These are phyloP conservation scores for Hippolais icterina DNA, from an alignment of 2,113 vertebrate genomes.

Conservation along the genomic window DNA sequence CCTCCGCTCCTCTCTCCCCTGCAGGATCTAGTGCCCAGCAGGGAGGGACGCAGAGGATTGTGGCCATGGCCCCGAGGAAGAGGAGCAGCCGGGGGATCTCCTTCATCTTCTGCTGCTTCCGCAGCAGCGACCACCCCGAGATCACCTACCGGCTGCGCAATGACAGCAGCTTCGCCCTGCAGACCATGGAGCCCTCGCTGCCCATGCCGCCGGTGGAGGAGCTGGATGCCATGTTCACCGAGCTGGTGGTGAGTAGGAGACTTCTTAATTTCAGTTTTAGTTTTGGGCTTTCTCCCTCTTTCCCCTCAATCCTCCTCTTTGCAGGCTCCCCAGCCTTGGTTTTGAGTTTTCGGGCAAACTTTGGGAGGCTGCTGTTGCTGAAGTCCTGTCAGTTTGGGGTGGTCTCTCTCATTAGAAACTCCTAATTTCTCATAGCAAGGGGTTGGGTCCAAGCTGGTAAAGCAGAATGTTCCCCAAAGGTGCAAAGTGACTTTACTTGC, in stretches of 20 bases:
- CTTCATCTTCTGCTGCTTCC: slow-evolving; percentile 97
- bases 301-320: not conserved
- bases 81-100: slow-evolving; percentile 86
- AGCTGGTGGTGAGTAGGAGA: slow-evolving; percentile 87
- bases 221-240: slow-evolving; percentile 93
- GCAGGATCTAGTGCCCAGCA: slow-evolving; percentile 71
- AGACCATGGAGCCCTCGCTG: slow-evolving; percentile 91
- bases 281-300: no score
- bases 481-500: not conserved
- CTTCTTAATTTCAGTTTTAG: not conserved
- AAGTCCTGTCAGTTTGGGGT: not conserved
- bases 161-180: slow-evolving; percentile 90
- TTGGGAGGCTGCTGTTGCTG: not conserved
- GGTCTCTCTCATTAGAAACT: not conserved
- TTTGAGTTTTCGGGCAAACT: not conserved
- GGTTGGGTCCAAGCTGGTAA: not conserved
- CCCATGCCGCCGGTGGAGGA: slow-evolving; percentile 92
- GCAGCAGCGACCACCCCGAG: slow-evolving; percentile 93
- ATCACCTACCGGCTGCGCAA: slow-evolving; percentile 95
- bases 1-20: not conserved
- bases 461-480: not conserved
- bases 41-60: slow-evolving; percentile 30
- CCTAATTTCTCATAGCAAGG: not conserved
- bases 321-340: not conserved
- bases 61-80: slow-evolving; percentile 93